Conservation (phyloP, 1,140 invertebrate species). For the Drosophila leontia region DNA sequence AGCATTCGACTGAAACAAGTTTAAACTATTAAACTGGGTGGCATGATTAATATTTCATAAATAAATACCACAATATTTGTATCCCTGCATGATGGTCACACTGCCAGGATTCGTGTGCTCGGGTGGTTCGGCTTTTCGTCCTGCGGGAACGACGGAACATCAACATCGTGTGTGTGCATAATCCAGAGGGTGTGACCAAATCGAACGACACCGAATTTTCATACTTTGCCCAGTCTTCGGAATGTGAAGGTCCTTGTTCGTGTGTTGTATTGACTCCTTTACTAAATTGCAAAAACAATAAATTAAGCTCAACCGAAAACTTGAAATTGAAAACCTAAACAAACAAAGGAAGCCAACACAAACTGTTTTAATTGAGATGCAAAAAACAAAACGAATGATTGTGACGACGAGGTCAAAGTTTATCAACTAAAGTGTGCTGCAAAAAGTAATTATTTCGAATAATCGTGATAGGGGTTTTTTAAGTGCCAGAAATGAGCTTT, state of each 20-base stretch:
- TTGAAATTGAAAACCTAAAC: neutral
- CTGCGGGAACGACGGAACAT: slow-evolving; percentile 45
- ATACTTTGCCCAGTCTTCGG: slow-evolving; percentile 84
- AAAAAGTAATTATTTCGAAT: slow-evolving; percentile 70
- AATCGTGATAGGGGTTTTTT: slow-evolving; percentile 3
- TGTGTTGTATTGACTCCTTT: slow-evolving; percentile 58
- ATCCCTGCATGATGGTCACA: slow-evolving; percentile 7
- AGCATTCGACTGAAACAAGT: neutral
- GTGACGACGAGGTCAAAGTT: slow-evolving; percentile 29
- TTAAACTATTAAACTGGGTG: neutral
- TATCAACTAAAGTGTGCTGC: slow-evolving; percentile 37
- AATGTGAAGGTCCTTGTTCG: slow-evolving; percentile 80
- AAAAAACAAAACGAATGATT: neutral
- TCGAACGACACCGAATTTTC: slow-evolving; percentile 84
- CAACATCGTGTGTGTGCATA: slow-evolving; percentile 64
- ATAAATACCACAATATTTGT: neutral
- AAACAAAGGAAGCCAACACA: slow-evolving; percentile 13
- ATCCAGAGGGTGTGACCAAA: slow-evolving; percentile 84
- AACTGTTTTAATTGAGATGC: neutral
- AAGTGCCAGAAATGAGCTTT: slow-evolving; percentile 45
- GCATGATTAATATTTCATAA: neutral
- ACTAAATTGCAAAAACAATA: slow-evolving; percentile 43
- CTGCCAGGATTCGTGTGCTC: slow-evolving; percentile 17
- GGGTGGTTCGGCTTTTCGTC: slow-evolving; percentile 47
- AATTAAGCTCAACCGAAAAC: slow-evolving; percentile 13